Conservation (phyloP, 2,888 invertebrate species). For the Hyppa rectilinea region DNA sequence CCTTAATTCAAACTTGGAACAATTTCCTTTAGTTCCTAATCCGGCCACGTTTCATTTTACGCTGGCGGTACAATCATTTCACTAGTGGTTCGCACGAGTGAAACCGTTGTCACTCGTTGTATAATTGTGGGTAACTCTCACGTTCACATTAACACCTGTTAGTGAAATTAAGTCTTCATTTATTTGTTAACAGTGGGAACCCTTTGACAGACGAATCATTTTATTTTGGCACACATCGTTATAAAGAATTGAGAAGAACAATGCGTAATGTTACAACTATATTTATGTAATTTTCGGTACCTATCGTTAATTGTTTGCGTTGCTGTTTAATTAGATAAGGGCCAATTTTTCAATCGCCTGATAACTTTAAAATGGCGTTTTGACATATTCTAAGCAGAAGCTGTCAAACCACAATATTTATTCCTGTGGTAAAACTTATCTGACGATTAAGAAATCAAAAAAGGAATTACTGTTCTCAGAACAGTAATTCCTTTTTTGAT, state of each 20-base stretch:
- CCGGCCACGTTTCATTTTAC: neutral
- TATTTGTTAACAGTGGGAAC: constrained; percentile 49
- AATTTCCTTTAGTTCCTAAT: constrained; percentile 8
- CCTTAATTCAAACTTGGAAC: neutral
- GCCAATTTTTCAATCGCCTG: too few species aligned
- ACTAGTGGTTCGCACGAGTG: constrained; percentile 72
- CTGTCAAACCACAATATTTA: too few species aligned
- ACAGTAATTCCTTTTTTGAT: neutral
- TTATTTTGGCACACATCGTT: constrained; percentile 7
- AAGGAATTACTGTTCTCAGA: neutral
- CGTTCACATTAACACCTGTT: constrained; percentile 67
- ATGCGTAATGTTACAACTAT: neutral
- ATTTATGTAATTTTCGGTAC: neutral
- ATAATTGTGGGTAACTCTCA: constrained; percentile 81
- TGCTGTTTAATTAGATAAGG: neutral
- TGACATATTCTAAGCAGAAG: too few species aligned
- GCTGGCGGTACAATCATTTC: constrained; percentile 63
- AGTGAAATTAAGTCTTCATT: constrained; percentile 50
- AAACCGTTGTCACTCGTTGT: constrained; percentile 71
- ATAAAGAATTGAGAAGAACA: neutral
- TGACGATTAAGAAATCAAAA: too few species aligned
- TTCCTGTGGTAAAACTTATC: too few species aligned
- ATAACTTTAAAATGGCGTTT: too few species aligned
- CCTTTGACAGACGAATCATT: constrained; percentile 16
- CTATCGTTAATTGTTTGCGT: neutral